Percentiles rank a stretch among this genome's conserved stretches.
phyloP scores from a whole-genome alignment of 2,797 vertebrate species.

The Propithecus perrieri region DNA sequence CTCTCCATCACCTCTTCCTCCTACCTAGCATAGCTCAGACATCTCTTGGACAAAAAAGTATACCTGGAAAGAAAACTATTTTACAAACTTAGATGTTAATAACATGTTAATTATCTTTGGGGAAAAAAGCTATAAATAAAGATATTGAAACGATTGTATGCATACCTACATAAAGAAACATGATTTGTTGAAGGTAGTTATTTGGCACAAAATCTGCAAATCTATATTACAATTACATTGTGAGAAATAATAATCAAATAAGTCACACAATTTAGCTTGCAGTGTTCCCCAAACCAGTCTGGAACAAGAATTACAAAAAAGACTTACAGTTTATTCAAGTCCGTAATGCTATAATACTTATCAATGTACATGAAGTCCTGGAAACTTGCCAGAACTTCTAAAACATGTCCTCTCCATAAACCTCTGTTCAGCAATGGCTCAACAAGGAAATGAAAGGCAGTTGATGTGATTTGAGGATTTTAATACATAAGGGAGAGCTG shows the following conservation, averaged over 20 bases:
- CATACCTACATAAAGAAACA: background rate
- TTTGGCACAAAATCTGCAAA: constrained; percentile 7
- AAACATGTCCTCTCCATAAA: background rate
- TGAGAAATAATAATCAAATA: background rate
- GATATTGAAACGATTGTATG: background rate
- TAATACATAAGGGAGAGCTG: background rate
- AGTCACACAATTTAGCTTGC: background rate
- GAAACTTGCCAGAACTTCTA: too few species aligned
- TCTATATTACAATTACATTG: constrained; percentile 19
- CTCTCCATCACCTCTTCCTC: background rate
- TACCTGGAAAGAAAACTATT: background rate
- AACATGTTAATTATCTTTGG: constrained; percentile 14
- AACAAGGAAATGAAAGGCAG: background rate
- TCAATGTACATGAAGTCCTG: too few species aligned
- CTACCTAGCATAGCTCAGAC: background rate
- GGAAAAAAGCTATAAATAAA: background rate
- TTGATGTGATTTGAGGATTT: background rate
- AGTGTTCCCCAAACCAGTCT: background rate
- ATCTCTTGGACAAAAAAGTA: background rate
- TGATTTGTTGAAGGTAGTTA: background rate
- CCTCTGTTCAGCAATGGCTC: background rate
- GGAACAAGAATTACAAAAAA: background rate
- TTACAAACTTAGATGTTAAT: background rate
- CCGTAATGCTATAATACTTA: too few species aligned
- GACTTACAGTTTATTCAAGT: background rate